A percentile compares a stretch with the other conserved stretches of the same genome.
Evolutionary conservation across 2,888 invertebrate species (phyloP).

Genomic region (Rhagium mordax): DNA sequence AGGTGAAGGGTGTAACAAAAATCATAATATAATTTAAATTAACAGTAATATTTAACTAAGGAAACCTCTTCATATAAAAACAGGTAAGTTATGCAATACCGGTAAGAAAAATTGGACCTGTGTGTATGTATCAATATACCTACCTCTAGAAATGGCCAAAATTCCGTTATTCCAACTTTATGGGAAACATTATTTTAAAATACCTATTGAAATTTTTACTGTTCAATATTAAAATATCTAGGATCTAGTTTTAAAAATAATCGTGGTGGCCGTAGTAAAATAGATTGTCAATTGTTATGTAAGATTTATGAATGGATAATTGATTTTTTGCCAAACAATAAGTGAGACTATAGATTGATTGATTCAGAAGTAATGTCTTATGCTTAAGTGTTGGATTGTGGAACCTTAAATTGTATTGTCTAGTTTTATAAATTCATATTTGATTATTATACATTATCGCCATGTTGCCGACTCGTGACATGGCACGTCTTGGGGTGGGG

Average conservation of each 20-base stretch:
- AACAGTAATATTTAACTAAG: constrained; percentile 2
- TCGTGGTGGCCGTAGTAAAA: not conserved
- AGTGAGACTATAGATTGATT: not conserved
- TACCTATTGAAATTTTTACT: not conserved
- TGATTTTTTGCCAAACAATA: constrained; percentile 23
- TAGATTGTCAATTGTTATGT: constrained; percentile 29
- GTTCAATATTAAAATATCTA: not conserved
- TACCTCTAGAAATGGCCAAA: not conserved
- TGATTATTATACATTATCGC: constrained; percentile 20
- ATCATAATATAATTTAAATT: not conserved
- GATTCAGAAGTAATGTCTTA: not conserved
- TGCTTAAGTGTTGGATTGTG: no score
- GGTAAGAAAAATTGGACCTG: not conserved
- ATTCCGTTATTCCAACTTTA: not conserved
- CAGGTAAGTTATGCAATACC: constrained; percentile 18
- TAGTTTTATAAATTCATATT: not conserved
- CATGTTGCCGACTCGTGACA: constrained; percentile 11
- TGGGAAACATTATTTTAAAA: not conserved
- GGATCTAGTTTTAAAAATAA: not conserved
- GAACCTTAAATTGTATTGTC: not conserved
- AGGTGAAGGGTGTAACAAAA: constrained; percentile 17
- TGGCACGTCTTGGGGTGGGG: not conserved
- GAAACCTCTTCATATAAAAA: constrained; percentile 12
- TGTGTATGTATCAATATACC: not conserved
- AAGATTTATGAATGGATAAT: constrained; percentile 30